A percentile compares a stretch with the other conserved stretches of the same genome.
phyloP scores from a whole-genome alignment of 2,113 vertebrate species.

The Stercorarius parasiticus region DNA sequence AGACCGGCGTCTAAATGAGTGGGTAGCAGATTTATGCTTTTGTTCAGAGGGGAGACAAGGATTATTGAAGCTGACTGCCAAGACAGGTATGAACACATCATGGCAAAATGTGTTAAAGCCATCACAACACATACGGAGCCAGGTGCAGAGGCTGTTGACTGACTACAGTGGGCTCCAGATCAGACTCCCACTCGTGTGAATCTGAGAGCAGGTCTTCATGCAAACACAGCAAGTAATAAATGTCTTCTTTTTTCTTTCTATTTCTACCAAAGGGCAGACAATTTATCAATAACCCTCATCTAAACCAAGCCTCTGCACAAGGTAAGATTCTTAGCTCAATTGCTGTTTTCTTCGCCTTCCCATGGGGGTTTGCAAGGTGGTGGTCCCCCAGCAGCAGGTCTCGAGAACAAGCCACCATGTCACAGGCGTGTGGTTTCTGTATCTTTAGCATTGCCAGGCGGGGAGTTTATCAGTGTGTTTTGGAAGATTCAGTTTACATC shows the following conservation, averaged over 20 bases:
- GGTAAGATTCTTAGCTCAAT: conserved; percentile 15
- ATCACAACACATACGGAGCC: accelerated
- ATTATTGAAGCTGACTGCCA: not conserved
- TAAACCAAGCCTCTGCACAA: conserved; percentile 8
- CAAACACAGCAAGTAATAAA: not conserved
- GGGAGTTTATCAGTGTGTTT: not conserved
- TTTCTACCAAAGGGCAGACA: conserved; percentile 41
- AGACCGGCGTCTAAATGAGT: not conserved
- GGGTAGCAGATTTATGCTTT: not conserved
- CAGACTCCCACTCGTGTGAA: not conserved
- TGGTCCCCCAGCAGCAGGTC: not conserved
- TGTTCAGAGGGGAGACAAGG: not conserved
- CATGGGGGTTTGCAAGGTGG: not conserved
- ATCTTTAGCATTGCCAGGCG: not conserved
- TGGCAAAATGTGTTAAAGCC: not conserved
- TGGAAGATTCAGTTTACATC: not conserved
- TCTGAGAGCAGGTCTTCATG: not conserved
- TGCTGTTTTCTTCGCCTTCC: not conserved
- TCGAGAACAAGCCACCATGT: accelerated
- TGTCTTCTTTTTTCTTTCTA: not conserved
- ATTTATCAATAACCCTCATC: conserved; percentile 11
- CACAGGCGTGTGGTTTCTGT: not conserved
- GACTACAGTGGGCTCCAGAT: not conserved
- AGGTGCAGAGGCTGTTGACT: not conserved
- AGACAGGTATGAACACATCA: not conserved